Conservation (phyloP, 2,797 vertebrate genomes). For the Cynopterus sphinx region DNA sequence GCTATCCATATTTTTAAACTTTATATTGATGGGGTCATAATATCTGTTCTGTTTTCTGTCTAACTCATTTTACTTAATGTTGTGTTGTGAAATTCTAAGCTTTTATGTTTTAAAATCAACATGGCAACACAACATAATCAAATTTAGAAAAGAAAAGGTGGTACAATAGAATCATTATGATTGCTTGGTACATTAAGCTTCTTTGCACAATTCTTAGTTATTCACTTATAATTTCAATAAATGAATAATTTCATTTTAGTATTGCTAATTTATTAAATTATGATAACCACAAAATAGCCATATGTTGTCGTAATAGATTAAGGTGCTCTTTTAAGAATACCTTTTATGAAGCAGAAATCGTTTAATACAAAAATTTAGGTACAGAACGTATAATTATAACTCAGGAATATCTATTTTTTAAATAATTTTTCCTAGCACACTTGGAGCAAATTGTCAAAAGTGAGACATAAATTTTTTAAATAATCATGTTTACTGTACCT, state of each 20-base stretch:
- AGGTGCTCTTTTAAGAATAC: neutral
- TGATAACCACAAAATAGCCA: neutral
- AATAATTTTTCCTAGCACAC: neutral
- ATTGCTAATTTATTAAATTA: neutral
- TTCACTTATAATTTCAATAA: slow-evolving; percentile 9
- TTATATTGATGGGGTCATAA: neutral
- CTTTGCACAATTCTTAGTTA: neutral
- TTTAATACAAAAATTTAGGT: neutral
- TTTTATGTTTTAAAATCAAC: neutral
- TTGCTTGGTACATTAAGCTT: neutral
- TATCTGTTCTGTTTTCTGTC: neutral
- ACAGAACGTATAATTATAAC: neutral
- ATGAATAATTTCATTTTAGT: neutral
- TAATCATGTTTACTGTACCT: neutral
- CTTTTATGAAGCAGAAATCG: neutral
- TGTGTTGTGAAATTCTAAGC: neutral
- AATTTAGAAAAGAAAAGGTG: neutral
- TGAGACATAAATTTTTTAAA: neutral
- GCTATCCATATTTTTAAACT: neutral
- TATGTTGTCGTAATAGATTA: neutral
- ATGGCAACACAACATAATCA: neutral
- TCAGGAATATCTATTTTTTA: neutral
- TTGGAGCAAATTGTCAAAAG: neutral
- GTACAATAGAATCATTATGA: neutral
- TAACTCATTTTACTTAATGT: neutral